Base-by-base conservation (phyloP, 2,113 vertebrate species). In the Lophochroa leadbeateri region DNA sequence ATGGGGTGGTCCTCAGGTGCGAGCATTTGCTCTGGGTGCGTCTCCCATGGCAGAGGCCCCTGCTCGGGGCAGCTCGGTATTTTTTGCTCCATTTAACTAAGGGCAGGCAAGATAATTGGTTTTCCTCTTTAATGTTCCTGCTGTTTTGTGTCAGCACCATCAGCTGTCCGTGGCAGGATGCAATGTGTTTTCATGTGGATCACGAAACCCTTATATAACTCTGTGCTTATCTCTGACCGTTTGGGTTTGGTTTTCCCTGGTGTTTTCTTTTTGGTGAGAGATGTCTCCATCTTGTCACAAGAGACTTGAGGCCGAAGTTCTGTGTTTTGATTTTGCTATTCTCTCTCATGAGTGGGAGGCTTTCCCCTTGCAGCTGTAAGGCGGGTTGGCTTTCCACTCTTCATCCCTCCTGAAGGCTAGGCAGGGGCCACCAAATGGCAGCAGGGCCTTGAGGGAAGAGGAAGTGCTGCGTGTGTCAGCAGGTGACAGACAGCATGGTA, bases 61-160 rank as follows among this genome's bases (percentile, higher is more conserved):
- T 33, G 44, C 55, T 41, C 15, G 31, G 31, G 19, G 24, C 76
- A 46, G 49, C 55, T 33, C 9, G 6, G 3, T 74, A 4, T 43
- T 86, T 88, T 88, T 90, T 90, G 80, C 92, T 96, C 47, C 74
- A 76, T 94, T 96, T 91, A 94, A 82, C 81, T 78, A 47, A 81
- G 47, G 52, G 64, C 0, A 0, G 27, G 39, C 57, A 23, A 68
- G 65, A 47, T 89, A 91, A 89, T 86, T 84, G 35, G 24, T 68
- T 92, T 95, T 52, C 10, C 74, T 95, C 86, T 60, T 68, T 72
- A 76, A 64, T 44, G 91, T 53, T n/a, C 41, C 64, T 78, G 64
- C 68, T 92, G 82, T 20, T 93, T 43, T 78, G 33, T 90, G 23
- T 94, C 80, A 90, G 88, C 3, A 11, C 53, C 58, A 52, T 69